Evolutionary conservation across 2,888 invertebrate species (phyloP).

Genomic region (Melieria crassipennis): DNA sequence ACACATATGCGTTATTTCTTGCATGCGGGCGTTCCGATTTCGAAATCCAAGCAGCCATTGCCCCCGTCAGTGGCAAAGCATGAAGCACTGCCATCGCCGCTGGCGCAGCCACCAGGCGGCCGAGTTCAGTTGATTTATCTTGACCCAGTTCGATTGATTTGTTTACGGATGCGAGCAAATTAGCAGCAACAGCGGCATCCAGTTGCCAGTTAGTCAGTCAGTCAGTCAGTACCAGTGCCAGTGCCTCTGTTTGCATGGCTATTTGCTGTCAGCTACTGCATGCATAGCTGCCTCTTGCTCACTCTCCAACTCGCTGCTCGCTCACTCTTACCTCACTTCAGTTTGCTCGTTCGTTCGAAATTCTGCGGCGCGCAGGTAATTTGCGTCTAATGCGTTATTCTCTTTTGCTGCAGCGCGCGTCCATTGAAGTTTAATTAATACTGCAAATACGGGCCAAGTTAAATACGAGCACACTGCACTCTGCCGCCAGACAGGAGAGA

Average conservation of each 20-base stretch:
- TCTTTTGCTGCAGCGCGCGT: no score
- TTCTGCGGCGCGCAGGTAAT: no score
- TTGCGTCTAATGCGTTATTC: no score
- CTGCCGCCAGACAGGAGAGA: no score
- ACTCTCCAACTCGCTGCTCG: background rate
- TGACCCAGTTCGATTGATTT: conserved; percentile 46
- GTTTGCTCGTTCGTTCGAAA: no score
- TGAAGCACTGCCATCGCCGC: background rate
- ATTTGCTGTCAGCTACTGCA: background rate
- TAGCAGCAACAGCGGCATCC: conserved; percentile 10
- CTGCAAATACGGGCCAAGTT: no score
- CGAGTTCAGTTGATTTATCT: conserved; percentile 35
- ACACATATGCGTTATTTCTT: background rate
- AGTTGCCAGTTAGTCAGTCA: background rate
- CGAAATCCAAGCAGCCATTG: background rate
- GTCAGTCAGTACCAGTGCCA: background rate
- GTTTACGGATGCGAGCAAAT: conserved; percentile 35
- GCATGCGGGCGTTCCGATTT: background rate
- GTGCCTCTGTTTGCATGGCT: background rate
- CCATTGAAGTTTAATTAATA: no score
- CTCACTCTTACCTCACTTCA: no score
- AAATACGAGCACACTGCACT: no score
- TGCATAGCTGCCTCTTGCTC: background rate
- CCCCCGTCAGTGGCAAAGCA: background rate
- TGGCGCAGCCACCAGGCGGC: background rate